Base-by-base conservation (phyloP, 2,113 vertebrate genomes). In the Mus pahari region DNA sequence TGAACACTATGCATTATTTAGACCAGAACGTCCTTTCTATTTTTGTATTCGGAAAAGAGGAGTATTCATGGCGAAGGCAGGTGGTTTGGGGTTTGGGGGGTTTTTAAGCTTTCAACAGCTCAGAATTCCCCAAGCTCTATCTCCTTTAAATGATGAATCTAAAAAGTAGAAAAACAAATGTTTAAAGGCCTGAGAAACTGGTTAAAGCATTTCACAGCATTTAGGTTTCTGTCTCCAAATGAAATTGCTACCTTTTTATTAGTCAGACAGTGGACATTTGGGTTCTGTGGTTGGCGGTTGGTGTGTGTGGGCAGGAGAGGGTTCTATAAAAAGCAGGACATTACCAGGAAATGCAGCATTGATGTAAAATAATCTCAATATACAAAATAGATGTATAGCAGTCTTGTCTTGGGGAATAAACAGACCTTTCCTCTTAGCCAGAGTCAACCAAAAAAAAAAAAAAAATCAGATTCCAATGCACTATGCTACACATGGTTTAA, bases 21-120 rank as follows among this genome's bases (percentile, higher is more conserved):
- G 92, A 92, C 95, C 7, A 94, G 89, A 78, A 93, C 75, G 50
- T 20, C 28, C 28, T 60, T 96, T 95, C 94, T 97, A 68, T 93
- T 90, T 94, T 88, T 91, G 45, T 31, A 9, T 84, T 74, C 74
- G 45, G 22, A 71, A 66, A 39, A 96, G 58, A 91, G 89, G 92
- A 19, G 36, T 62, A 73, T 87, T 96, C 0, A 0, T 64, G 53
- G 77, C 92, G 92, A 68, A 95, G 13, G 33, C 66, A 86, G 42
- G 83, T 45, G 19, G 94, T 82, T 39, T 14, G 36, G 36, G 13
- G 11, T 24, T 42, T 62, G 58, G 55, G 3, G 8, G 9, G 31
- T 48, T 39, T 0, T 90, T 93, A 95, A 55, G 28, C 53, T 94
- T 91, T 92, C 74, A 89, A 84, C 75, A 64, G 74, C 92, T 91